phyloP scores from a whole-genome alignment of 2,888 invertebrate species.

The Eristalis arbustorum region DNA sequence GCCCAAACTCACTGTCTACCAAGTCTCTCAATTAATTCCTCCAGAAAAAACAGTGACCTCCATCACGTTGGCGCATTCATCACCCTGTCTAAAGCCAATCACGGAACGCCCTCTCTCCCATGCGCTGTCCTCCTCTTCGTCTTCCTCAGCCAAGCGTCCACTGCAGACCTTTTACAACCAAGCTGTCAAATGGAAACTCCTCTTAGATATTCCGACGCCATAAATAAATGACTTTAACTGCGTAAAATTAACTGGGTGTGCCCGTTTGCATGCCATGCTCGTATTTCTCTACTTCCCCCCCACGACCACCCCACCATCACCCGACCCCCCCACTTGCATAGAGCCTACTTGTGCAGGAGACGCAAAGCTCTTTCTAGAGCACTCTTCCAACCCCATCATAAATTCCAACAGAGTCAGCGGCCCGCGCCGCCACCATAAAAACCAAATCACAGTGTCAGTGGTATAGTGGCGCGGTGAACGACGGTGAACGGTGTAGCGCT shows the following conservation, averaged over 20 bases:
- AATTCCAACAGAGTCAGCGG: constrained; percentile 41
- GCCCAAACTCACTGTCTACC: too few species aligned
- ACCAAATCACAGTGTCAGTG: constrained; percentile 65
- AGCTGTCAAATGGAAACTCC: constrained; percentile 3
- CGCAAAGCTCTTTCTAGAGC: constrained; percentile 8
- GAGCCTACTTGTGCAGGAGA: constrained; percentile 19
- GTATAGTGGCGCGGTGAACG: constrained; percentile 6
- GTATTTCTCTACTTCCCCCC: constrained; percentile 18
- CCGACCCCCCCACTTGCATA: not conserved
- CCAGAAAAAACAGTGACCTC: not conserved
- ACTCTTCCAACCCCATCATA: constrained; percentile 28
- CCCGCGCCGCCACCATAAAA: constrained; percentile 43
- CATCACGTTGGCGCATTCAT: not conserved
- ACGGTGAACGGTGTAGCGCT: constrained; percentile 1
- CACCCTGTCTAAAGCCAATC: not conserved
- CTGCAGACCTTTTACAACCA: not conserved
- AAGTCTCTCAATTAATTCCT: not conserved
- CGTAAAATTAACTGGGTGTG: constrained; percentile 57
- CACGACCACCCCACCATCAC: too few species aligned
- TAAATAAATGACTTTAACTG: constrained; percentile 57
- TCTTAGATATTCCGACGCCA: constrained; percentile 1
- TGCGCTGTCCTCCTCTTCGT: not conserved
- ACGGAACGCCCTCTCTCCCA: not conserved
- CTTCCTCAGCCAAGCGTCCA: not conserved
- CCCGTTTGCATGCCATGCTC: constrained; percentile 22